phyloP scores from a whole-genome alignment of 2,888 invertebrate genomes.

The Erynnis tages region DNA sequence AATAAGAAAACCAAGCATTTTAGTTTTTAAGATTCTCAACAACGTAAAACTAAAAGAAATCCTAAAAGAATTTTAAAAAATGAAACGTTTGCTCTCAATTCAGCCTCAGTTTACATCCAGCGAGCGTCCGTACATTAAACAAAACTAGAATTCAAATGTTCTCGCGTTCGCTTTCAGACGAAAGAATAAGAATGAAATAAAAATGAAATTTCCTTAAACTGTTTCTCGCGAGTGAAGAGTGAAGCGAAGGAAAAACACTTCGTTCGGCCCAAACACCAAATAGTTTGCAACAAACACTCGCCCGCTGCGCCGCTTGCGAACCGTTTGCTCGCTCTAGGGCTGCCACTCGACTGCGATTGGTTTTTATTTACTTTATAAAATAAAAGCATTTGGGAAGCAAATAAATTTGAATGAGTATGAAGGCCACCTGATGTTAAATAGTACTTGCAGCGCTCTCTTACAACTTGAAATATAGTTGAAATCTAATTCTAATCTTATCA shows the following conservation, averaged over 20 bases:
- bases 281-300: slow-evolving; percentile 27
- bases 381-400: no score
- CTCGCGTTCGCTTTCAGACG: slow-evolving; percentile 9
- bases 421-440: no score
- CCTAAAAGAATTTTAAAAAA: no score
- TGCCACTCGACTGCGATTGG: neutral
- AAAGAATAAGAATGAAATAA: no score
- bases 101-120: neutral
- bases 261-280: slow-evolving; percentile 25
- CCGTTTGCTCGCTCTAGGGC: slow-evolving; percentile 20
- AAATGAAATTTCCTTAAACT: slow-evolving; percentile 25
- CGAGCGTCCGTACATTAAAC: slow-evolving; percentile 1
- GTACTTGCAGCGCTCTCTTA: no score
- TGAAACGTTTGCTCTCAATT: neutral
- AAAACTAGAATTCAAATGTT: slow-evolving; percentile 1
- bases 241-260: slow-evolving; percentile 24
- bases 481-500: no score
- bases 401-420: no score
- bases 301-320: slow-evolving; percentile 20
- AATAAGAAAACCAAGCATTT: no score
- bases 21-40: no score
- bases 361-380: no score
- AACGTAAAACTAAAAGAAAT: no score
- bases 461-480: no score
- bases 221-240: slow-evolving; percentile 18